Conservation (phyloP, 2,888 invertebrate species). For the Calliphora vomitoria region DNA sequence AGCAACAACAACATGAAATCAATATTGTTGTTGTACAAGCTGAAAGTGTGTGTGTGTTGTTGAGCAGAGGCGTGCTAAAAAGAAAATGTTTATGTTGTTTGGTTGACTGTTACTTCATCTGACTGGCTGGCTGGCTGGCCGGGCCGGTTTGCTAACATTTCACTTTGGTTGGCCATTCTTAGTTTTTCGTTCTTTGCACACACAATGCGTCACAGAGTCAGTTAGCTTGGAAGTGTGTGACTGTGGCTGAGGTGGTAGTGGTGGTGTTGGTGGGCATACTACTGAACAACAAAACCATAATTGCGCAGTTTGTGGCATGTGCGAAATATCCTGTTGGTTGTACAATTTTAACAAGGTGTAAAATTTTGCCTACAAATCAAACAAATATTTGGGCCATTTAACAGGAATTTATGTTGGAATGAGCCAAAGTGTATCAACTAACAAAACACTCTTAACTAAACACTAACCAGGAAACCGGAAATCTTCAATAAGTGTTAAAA, state of each 20-base stretch:
- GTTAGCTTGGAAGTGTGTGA: not conserved
- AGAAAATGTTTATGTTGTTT: constrained; percentile 56
- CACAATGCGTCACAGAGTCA: not conserved
- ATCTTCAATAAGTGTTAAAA: constrained; percentile 70
- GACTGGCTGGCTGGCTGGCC: constrained; percentile 64
- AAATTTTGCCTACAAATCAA: constrained; percentile 56
- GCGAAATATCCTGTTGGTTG: constrained; percentile 76
- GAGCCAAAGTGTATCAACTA: constrained; percentile 40
- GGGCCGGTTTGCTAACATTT: constrained; percentile 54
- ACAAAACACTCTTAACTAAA: constrained; percentile 31
- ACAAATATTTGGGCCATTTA: constrained; percentile 48
- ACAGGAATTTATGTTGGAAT: constrained; percentile 44
- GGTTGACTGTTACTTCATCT: constrained; percentile 66
- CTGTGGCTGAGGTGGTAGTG: not conserved
- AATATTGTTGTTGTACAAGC: constrained; percentile 1
- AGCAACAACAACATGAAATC: constrained; percentile 30
- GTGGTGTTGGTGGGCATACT: constrained; percentile 32
- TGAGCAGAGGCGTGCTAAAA: constrained; percentile 73
- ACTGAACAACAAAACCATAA: constrained; percentile 64
- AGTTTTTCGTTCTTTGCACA: constrained; percentile 6
- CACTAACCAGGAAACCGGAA: constrained; percentile 70
- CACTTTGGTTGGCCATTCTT: constrained; percentile 69
- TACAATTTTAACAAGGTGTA: constrained; percentile 71
- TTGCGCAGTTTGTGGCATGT: constrained; percentile 77
- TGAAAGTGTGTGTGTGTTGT: constrained; percentile 12